Evolutionary conservation across 2,797 vertebrate genomes (phyloP), one percentile per base, ranked within the genome.

Genomic region (Momotus momota): DNA sequence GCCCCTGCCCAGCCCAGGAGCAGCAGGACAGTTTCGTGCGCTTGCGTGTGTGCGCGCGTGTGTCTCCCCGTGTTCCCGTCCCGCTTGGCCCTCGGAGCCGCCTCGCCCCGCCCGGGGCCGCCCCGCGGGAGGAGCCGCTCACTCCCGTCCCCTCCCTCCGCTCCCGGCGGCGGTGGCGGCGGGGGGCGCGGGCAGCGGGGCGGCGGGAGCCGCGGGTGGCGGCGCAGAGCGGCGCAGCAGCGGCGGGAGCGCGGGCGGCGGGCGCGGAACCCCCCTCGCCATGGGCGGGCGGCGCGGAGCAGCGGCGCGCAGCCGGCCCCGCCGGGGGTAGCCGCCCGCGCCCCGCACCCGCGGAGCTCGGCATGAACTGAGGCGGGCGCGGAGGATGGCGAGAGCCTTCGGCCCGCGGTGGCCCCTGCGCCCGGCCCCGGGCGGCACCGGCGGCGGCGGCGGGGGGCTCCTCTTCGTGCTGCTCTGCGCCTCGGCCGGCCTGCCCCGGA

Each of bases 381-480:
- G 57, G 87, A 89, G 90, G 94, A 97, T 97, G 97, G 90, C 84
- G 93, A 96, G 87, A 88, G 31, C 88, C 85, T 72, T 94, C 46
- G 71, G 90, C 65, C 52, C 64, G 65, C 80, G 92, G 43, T 88
- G 79, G 88, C 93, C 95, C 41, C 70, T 92, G 90, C 94, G 93
- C 81, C 64, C 41, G 38, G 95, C 78, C 6, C 79, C 90, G 92
- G 80, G 83, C 33, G 41, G 79, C 81, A n/a, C n/a, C n/a, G n/a
- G n/a, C n/a, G n/a, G n/a, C n/a, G 35, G 96, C 92, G 90, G 95
- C 73, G 92, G 87, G 93, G 95, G 94, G 94, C 96, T 98, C 25
- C 41, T 97, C 43, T 96, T 95, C 80, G 81, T 98, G 90, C 87
- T 98, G 77, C 95, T 98, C 79, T 97, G 67, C 90, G 43, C 98